Evolutionary conservation across 2,797 vertebrate genomes (phyloP).

Genomic region (Epinephelus awoara): DNA sequence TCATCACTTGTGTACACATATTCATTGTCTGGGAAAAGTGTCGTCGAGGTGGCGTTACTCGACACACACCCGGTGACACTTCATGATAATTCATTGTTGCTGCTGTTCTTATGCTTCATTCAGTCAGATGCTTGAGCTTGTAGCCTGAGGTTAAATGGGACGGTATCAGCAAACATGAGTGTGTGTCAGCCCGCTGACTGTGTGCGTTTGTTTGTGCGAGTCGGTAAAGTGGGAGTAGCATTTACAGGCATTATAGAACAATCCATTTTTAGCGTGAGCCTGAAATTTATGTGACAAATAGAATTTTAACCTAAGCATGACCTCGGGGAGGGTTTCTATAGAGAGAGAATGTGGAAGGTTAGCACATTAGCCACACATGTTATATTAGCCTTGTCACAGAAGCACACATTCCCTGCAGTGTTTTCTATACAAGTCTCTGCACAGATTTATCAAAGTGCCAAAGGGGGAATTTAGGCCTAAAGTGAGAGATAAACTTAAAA

Average conservation of each 20-base stretch:
- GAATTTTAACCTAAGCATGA: slow-evolving; percentile 55
- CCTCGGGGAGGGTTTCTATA: slow-evolving; percentile 33
- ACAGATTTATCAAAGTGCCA: not conserved
- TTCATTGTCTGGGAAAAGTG: slow-evolving; percentile 14
- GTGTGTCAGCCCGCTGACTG: not conserved
- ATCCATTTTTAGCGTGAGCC: slow-evolving; percentile 37
- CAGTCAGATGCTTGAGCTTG: slow-evolving; percentile 22
- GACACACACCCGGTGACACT: slow-evolving; percentile 13
- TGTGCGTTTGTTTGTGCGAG: not conserved
- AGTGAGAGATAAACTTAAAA: not conserved
- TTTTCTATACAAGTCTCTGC: not conserved
- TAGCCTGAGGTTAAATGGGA: slow-evolving; percentile 55
- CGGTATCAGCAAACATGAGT: slow-evolving; percentile 27
- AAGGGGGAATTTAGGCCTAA: not conserved
- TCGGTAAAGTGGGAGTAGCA: slow-evolving; percentile 39
- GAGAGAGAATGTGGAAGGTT: slow-evolving; percentile 21
- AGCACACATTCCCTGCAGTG: not conserved
- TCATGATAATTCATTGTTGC: slow-evolving; percentile 19
- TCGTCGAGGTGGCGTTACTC: slow-evolving; percentile 8
- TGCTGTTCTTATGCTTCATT: slow-evolving; percentile 9
- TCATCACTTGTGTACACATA: slow-evolving; percentile 26
- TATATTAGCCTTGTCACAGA: slow-evolving; percentile 24
- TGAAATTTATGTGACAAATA: slow-evolving; percentile 66
- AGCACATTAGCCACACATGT: slow-evolving; percentile 30
- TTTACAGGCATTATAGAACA: slow-evolving; percentile 54